These are phyloP conservation scores for Drosophila paulistorum DNA, from an alignment of 1,140 invertebrate genomes.

Conservation along the genomic window DNA sequence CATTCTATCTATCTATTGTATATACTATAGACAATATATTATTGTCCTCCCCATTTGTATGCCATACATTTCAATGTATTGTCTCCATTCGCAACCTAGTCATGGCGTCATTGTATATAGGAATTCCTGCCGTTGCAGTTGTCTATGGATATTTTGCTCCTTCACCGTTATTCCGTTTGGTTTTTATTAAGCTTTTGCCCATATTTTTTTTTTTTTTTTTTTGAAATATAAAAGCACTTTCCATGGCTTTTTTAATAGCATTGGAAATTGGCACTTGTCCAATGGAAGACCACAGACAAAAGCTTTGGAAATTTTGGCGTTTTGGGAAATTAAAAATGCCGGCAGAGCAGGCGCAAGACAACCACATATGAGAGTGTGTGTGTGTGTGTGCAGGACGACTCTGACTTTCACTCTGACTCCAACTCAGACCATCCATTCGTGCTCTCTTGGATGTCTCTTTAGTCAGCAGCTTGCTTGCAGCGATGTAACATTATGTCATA, in stretches of 20 bases:
- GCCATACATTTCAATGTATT: background rate
- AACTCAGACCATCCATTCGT: background rate
- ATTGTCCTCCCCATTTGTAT: background rate
- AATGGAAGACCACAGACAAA: constrained; percentile 37
- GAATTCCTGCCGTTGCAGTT: constrained; percentile 5
- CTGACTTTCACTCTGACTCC: background rate
- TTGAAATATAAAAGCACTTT: constrained; percentile 39
- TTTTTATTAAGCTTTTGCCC: constrained; percentile 43
- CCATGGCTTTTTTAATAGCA: constrained; percentile 12
- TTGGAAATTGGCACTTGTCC: constrained; percentile 64
- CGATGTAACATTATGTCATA: constrained; percentile 63
- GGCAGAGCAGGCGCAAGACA: constrained; percentile 24
- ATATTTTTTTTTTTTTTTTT: constrained; percentile 54
- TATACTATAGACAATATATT: background rate
- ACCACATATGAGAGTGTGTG: background rate
- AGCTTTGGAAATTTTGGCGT: constrained; percentile 41
- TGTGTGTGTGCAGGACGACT: constrained; percentile 4
- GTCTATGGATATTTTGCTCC: constrained; percentile 39
- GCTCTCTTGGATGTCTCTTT: constrained; percentile 16
- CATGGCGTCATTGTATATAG: constrained; percentile 41
- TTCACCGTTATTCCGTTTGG: constrained; percentile 16
- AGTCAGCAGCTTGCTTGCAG: constrained; percentile 35
- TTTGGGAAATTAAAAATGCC: constrained; percentile 54
- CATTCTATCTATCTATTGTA: background rate
- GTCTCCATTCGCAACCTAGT: constrained; percentile 12